These are phyloP conservation scores for Julus scanicus DNA, from an alignment of 2,888 invertebrate genomes.

Conservation along the genomic window DNA sequence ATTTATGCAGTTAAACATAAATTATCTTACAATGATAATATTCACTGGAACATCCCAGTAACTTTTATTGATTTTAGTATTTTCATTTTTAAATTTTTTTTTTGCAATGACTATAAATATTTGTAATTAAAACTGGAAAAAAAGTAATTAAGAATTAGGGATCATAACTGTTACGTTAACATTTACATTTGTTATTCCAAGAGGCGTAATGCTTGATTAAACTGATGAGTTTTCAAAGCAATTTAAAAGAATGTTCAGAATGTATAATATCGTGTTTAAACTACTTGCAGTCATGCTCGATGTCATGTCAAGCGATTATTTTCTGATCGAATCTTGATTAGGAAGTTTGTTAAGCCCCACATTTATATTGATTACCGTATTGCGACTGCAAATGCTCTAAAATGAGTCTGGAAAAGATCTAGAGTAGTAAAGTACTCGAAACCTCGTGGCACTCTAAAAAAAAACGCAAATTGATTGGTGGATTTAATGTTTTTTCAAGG, in stretches of 20 bases:
- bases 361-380: neutral
- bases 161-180: too few relatives aligned
- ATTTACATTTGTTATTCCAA: too few relatives aligned
- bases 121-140: too few relatives aligned
- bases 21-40: too few relatives aligned
- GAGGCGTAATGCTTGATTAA: neutral
- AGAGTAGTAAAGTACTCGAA: neutral
- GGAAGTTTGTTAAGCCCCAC: constrained; percentile 6
- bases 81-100: too few relatives aligned
- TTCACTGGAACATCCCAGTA: too few relatives aligned
- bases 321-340: constrained; percentile 15
- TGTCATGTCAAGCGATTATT: neutral
- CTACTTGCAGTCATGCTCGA: neutral
- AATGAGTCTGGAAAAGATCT: neutral
- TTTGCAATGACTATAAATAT: too few relatives aligned
- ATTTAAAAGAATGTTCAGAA: neutral
- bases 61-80: too few relatives aligned
- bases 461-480: neutral
- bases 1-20: too few relatives aligned
- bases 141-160: too few relatives aligned
- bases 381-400: neutral
- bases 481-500: constrained; percentile 6
- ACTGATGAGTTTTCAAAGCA: neutral
- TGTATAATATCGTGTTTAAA: neutral
- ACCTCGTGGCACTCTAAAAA: neutral